Evolutionary conservation across 2,888 invertebrate species (phyloP), one percentile per base, ranked within the genome.

Genomic region (Noctua janthina): DNA sequence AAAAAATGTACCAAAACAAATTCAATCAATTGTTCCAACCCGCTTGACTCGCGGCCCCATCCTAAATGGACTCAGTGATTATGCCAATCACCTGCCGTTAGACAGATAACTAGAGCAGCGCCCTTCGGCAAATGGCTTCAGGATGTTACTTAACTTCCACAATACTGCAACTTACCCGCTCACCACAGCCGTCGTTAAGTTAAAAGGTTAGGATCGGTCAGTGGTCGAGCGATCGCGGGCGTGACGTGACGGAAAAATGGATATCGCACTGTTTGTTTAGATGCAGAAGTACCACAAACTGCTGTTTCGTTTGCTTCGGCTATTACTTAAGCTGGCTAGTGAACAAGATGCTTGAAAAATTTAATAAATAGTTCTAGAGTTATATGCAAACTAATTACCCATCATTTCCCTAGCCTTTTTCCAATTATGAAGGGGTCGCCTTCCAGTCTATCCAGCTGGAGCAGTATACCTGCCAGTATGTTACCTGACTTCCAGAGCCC

Each of bases 81-180:
- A 89, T 86, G 86, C 86, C 89, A 89, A 89, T 89, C 89, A 89
- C 88, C 88, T 84, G 82, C 74, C 88, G 83, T 90, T 89, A 85
- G 80, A 79, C 83, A 86, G 90, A 90, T 89, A 89, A 90, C 84
- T 80, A 88, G 75, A 79, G 80, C 62, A 51, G 43, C 20, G 74
- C 80, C 86, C 80, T 90, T 76, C 46, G 75, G 78, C 29, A 78
- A 90, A 81, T 67, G 78, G 80, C 73, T 84, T 88, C 76, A 87
- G 83, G 88, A 83, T 83, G 86, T 84, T 84, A 89, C 86, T 89
- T 90, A 89, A 81, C 86, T 89, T 81, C 43, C 78, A 84, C 78
- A 85, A 79, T 86, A 85, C 83, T 75, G 76, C 86, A 82, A 84
- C 83, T 86, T 86, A 83, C 74, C 82, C 79, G 68, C 78, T 80